phyloP scores from a whole-genome alignment of 1,140 invertebrate genomes.

The Drosophila insularis region DNA sequence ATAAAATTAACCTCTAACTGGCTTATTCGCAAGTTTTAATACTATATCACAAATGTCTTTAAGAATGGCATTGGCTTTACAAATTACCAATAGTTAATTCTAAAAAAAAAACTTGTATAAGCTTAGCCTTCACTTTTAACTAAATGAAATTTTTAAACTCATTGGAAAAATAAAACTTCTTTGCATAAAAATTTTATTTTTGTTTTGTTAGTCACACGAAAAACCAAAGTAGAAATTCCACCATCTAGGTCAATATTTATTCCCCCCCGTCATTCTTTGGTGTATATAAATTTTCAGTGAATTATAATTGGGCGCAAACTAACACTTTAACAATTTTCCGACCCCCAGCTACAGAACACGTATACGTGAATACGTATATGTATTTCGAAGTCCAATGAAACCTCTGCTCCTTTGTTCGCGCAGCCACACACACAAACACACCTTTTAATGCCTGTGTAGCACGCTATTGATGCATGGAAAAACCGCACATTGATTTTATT shows the following conservation, averaged over 20 bases:
- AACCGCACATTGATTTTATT: constrained; percentile 62
- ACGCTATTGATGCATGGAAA: constrained; percentile 34
- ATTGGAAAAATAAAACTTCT: not conserved
- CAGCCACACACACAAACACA: not conserved
- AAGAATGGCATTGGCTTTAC: no score
- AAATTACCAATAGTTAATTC: no score
- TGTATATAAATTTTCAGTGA: not conserved
- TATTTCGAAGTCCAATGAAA: not conserved
- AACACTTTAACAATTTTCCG: constrained; percentile 18
- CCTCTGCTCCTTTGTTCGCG: not conserved
- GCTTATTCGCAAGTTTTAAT: no score
- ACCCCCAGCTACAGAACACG: not conserved
- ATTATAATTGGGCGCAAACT: constrained; percentile 5
- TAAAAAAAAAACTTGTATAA: no score
- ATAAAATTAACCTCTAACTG: no score
- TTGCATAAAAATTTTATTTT: not conserved
- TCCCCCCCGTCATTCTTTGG: not conserved
- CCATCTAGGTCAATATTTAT: not conserved
- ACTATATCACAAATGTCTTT: no score
- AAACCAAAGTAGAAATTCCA: not conserved
- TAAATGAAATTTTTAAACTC: not conserved
- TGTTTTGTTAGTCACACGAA: not conserved
- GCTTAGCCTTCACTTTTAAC: no score
- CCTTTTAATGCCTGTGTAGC: constrained; percentile 40
- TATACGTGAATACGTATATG: no score